These are phyloP conservation scores for Myotis planiceps DNA, from an alignment of 2,797 vertebrate genomes.

Conservation along the genomic window DNA sequence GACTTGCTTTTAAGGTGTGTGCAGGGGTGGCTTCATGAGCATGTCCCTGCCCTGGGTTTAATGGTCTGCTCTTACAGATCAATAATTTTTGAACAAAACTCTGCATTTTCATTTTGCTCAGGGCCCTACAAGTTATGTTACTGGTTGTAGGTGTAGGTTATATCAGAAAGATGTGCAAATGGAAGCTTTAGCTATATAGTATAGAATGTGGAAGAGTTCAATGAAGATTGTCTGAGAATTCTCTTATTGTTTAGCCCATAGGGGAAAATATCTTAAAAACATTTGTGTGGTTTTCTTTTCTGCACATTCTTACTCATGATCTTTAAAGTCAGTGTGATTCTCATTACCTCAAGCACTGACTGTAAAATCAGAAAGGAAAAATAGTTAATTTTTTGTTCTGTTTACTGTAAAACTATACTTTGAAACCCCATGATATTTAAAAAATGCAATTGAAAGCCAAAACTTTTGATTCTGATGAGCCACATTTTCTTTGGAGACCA, in stretches of 20 bases:
- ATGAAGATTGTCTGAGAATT: background rate
- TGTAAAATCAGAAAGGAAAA: background rate
- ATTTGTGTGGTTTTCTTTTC: background rate
- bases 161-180: background rate
- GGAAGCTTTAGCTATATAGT: background rate
- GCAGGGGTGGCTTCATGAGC: background rate
- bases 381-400: background rate
- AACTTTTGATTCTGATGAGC: background rate
- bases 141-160: background rate
- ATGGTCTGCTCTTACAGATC: background rate
- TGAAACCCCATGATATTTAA: background rate
- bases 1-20: background rate
- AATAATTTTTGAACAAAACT: background rate
- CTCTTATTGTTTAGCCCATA: background rate
- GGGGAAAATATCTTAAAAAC: background rate
- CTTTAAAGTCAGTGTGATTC: background rate
- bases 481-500: background rate
- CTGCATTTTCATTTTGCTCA: background rate
- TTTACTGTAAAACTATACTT: background rate
- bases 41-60: background rate
- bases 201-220: background rate
- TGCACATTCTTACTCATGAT: background rate
- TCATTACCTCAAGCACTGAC: background rate
- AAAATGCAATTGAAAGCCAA: background rate
- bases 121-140: background rate